A percentile compares a stretch with the other conserved stretches of the same genome.
These are phyloP conservation scores for Ecliptopera silaceata DNA, from an alignment of 2,888 invertebrate species.

Conservation along the genomic window DNA sequence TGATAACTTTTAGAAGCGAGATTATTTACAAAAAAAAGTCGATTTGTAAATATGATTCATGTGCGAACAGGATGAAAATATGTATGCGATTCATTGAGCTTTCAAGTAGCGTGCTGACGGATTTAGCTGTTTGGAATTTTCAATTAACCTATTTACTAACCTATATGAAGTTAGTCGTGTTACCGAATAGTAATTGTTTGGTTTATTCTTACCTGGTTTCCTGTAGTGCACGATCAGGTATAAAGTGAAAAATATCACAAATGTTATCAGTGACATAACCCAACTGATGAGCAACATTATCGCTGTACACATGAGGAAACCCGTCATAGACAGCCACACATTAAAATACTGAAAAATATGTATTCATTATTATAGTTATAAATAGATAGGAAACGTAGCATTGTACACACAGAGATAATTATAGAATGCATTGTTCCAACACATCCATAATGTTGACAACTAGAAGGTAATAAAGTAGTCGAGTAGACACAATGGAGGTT, in stretches of 20 bases:
- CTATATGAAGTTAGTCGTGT: background rate
- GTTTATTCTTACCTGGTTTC: slow-evolving; percentile 88
- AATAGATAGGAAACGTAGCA: slow-evolving; percentile 1
- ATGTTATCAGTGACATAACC: slow-evolving; percentile 95
- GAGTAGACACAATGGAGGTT: too few relatives aligned
- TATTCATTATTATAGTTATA: too few relatives aligned
- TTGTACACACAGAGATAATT: too few relatives aligned
- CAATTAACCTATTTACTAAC: background rate
- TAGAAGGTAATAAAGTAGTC: too few relatives aligned
- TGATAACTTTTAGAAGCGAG: slow-evolving; percentile 47
- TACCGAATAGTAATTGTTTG: background rate
- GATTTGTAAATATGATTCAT: slow-evolving; percentile 44
- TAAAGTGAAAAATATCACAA: slow-evolving; percentile 92
- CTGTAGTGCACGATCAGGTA: slow-evolving; percentile 96
- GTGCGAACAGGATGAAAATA: slow-evolving; percentile 35
- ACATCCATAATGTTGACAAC: too few relatives aligned
- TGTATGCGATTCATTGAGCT: slow-evolving; percentile 41
- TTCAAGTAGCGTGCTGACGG: slow-evolving; percentile 42
- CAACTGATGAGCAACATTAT: slow-evolving; percentile 98
- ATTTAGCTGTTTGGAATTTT: slow-evolving; percentile 56
- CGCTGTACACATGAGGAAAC: slow-evolving; percentile 91
- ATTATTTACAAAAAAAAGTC: slow-evolving; percentile 44
- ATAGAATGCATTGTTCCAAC: slow-evolving; percentile 13
- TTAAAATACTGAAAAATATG: slow-evolving; percentile 94
- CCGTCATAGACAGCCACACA: slow-evolving; percentile 93